Evolutionary conservation across 2,888 invertebrate genomes (phyloP).

Genomic region (Polyommatus icarus): DNA sequence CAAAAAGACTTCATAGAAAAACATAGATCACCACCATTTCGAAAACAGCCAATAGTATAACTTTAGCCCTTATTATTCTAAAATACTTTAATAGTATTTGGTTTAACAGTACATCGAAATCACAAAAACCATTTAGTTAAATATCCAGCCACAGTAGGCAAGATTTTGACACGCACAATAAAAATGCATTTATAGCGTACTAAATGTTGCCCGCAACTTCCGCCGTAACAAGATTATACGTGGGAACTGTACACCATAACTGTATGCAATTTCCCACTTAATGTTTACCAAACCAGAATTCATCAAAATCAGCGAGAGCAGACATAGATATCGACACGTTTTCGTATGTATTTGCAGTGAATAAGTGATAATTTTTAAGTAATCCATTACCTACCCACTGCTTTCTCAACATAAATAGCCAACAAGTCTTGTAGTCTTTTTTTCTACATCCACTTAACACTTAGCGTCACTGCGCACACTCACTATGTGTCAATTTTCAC

Average conservation of each 20-base stretch:
- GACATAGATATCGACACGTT: background rate
- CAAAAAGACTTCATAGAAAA: background rate
- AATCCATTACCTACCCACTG: background rate
- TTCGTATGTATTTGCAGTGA: background rate
- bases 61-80: background rate
- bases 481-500: conserved; percentile 71
- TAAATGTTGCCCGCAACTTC: background rate
- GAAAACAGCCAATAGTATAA: background rate
- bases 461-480: conserved; percentile 47
- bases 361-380: background rate
- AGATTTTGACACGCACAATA: background rate
- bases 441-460: conserved; percentile 39
- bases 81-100: conserved; percentile 13
- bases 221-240: background rate
- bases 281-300: background rate
- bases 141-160: background rate
- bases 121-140: conserved; percentile 14
- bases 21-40: background rate
- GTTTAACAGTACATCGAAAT: background rate
- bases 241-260: background rate
- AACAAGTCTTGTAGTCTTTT: background rate
- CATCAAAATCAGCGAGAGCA: background rate
- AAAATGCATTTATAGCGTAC: background rate
- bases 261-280: background rate
- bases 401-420: background rate